These are phyloP conservation scores for Agapornis roseicollis DNA, from an alignment of 2,113 vertebrate genomes.

Conservation along the genomic window DNA sequence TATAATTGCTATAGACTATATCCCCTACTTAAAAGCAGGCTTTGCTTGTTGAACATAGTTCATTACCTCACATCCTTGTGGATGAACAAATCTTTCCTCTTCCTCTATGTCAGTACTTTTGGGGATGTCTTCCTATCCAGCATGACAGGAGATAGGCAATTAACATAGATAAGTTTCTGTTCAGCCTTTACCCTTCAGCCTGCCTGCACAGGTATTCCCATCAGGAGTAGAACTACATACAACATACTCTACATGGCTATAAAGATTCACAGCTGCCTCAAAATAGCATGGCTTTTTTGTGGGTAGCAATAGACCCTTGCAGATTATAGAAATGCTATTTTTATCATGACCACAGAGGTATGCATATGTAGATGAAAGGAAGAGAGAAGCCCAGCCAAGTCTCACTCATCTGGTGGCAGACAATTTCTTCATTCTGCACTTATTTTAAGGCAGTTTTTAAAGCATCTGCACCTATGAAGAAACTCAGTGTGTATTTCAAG, in stretches of 20 bases:
- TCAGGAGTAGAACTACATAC: background rate
- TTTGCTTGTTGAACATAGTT: background rate
- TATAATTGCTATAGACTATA: background rate
- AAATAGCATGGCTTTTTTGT: background rate
- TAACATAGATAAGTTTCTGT: background rate
- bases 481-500: background rate
- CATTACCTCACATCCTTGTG: background rate
- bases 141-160: background rate
- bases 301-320: background rate
- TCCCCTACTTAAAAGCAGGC: background rate
- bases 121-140: background rate
- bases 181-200: background rate
- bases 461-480: constrained; percentile 18
- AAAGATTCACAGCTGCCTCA: background rate
- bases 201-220: background rate
- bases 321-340: background rate
- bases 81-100: background rate
- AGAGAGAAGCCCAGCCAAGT: constrained; percentile 21
- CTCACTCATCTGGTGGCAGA: constrained; percentile 39
- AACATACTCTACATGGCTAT: background rate
- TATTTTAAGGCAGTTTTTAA: constrained; percentile 38
- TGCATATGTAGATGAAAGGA: constrained; percentile 1
- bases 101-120: background rate
- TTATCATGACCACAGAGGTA: constrained; percentile 12
- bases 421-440: constrained; percentile 11